These are phyloP conservation scores for Salvelinus fontinalis DNA, from an alignment of 2,113 vertebrate species.

Conservation along the genomic window DNA sequence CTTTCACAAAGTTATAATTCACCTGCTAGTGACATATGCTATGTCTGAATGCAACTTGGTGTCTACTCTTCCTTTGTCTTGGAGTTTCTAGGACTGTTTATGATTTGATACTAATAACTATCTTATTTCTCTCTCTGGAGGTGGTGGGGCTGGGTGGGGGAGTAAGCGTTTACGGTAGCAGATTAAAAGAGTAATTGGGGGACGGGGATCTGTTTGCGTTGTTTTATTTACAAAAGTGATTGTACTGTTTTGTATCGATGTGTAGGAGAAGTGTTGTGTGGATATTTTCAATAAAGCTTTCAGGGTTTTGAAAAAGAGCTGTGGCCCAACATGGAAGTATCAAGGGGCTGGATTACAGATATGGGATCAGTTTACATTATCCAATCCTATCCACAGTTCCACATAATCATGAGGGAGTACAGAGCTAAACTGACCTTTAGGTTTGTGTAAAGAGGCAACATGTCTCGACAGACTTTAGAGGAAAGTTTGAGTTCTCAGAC, in stretches of 20 bases:
- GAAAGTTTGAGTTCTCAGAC: too few relatives aligned
- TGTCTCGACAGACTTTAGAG: too few relatives aligned
- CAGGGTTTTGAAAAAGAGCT: conserved; percentile 71
- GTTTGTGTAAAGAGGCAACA: background rate
- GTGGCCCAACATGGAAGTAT: conserved; percentile 45
- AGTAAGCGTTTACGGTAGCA: conserved; percentile 69
- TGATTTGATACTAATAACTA: conserved; percentile 54
- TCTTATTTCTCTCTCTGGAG: conserved; percentile 63
- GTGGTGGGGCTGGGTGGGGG: conserved; percentile 46
- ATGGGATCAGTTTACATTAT: conserved; percentile 3
- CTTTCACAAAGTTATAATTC: conserved; percentile 40
- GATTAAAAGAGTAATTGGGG: conserved; percentile 58
- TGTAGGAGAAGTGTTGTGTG: conserved; percentile 80
- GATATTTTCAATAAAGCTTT: conserved; percentile 85
- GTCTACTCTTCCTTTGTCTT: conserved; percentile 55
- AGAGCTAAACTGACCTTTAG: conserved; percentile 10
- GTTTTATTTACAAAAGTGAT: conserved; percentile 75
- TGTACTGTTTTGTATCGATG: conserved; percentile 83
- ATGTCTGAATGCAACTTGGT: conserved; percentile 69
- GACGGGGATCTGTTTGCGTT: conserved; percentile 44
- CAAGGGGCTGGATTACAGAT: conserved; percentile 34
- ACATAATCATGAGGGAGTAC: background rate
- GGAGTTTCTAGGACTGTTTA: conserved; percentile 58
- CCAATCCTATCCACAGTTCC: background rate
- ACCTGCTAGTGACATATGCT: conserved; percentile 58